Conservation (phyloP, 2,888 invertebrate species). For the Agrochola lota region DNA sequence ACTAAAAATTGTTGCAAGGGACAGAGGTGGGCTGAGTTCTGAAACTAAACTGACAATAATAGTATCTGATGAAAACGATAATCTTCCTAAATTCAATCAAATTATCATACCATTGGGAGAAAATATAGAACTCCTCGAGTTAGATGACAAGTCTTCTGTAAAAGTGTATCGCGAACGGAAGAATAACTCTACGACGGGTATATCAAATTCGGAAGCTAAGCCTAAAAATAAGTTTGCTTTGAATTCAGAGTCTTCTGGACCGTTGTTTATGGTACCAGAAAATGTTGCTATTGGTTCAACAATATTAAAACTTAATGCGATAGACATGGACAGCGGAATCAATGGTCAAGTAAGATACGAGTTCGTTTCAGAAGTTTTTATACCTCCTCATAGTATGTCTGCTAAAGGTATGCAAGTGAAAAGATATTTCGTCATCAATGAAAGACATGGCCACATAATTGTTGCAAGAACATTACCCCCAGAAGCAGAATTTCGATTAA, state of each 20-base stretch:
- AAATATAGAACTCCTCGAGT: constrained; percentile 92
- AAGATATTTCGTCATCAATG: constrained; percentile 94
- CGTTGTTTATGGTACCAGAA: constrained; percentile 93
- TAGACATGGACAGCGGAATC: constrained; percentile 93
- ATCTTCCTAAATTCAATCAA: constrained; percentile 93
- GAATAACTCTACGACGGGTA: constrained; percentile 74
- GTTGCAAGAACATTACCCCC: constrained; percentile 93
- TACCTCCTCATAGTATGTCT: constrained; percentile 87
- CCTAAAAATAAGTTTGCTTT: constrained; percentile 84
- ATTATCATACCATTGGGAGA: constrained; percentile 93
- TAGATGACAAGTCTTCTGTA: constrained; percentile 88
- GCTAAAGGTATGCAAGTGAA: constrained; percentile 88
- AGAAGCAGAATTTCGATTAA: constrained; percentile 94
- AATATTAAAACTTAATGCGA: constrained; percentile 92
- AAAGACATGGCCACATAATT: constrained; percentile 93
- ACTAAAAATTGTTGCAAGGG: constrained; percentile 93
- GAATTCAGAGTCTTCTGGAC: constrained; percentile 83
- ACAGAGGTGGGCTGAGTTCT: constrained; percentile 94
- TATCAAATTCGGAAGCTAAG: constrained; percentile 79
- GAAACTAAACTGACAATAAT: constrained; percentile 93
- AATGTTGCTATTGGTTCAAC: constrained; percentile 93
- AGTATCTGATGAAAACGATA: constrained; percentile 95
- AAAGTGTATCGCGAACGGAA: constrained; percentile 86
- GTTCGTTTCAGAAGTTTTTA: constrained; percentile 92
- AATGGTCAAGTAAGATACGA: constrained; percentile 94